Percentiles rank a stretch among this genome's conserved stretches.
phyloP scores from a whole-genome alignment of 64 coral and sea anemone genomes.

The Montipora cactus region DNA sequence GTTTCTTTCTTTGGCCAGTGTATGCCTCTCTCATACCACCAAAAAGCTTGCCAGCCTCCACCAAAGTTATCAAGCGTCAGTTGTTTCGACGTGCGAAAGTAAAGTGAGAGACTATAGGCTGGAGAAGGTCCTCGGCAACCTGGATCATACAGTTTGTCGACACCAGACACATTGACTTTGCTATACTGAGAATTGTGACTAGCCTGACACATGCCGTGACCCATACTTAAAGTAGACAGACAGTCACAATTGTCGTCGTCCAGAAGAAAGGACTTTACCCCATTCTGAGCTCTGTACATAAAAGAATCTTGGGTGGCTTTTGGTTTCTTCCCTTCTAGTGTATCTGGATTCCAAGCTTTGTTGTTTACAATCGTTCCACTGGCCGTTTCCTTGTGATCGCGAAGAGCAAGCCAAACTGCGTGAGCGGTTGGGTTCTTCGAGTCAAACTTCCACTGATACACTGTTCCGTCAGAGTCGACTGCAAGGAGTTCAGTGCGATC shows the following conservation, averaged over 20 bases:
- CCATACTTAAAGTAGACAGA: conserved; percentile 57
- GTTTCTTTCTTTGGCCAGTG: conserved; percentile 61
- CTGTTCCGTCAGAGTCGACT: conserved; percentile 59
- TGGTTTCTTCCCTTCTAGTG: conserved; percentile 6
- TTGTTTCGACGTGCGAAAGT: conserved; percentile 45
- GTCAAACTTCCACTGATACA: conserved; percentile 78
- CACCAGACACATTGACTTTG: conserved; percentile 60
- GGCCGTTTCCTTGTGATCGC: conserved; percentile 52
- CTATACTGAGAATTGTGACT: conserved; percentile 26
- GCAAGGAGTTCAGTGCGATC: conserved; percentile 56
- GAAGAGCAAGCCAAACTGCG: conserved; percentile 66
- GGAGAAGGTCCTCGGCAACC: conserved; percentile 51
- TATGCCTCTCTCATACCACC: conserved; percentile 68
- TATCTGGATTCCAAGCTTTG: conserved; percentile 17
- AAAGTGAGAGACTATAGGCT: conserved; percentile 59
- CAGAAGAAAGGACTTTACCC: conserved; percentile 61
- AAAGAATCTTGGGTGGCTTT: conserved; percentile 69
- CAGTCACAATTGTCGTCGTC: conserved; percentile 87
- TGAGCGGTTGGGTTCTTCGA: conserved; percentile 74
- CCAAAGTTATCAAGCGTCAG: conserved; percentile 41
- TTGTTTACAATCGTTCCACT: conserved; percentile 50
- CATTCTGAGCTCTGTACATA: conserved; percentile 77
- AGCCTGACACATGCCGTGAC: conserved; percentile 68
- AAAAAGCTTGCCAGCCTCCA: conserved; percentile 67
- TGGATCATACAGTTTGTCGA: conserved; percentile 75